phyloP scores from a whole-genome alignment of 2,797 vertebrate species.

The Echiichthys vipera region DNA sequence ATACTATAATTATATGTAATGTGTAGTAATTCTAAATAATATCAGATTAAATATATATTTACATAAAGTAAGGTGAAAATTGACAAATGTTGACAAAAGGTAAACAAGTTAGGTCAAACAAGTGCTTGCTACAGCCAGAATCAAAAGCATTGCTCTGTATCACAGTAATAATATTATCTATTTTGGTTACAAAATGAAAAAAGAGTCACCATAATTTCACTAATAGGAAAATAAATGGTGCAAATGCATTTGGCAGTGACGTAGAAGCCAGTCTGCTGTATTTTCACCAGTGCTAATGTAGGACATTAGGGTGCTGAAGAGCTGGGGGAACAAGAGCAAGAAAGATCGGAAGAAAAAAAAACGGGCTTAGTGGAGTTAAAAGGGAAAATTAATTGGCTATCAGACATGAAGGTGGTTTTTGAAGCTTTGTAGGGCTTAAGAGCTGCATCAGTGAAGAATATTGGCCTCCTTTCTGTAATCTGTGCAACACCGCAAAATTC shows the following conservation, averaged over 20 bases:
- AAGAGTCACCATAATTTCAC: not conserved
- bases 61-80: not conserved
- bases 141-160: conserved; percentile 1
- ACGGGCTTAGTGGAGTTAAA: conserved; percentile 57
- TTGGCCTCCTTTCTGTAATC: conserved; percentile 43
- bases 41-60: not conserved
- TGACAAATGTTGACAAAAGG: not conserved
- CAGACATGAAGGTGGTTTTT: conserved; percentile 51
- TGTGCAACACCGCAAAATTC: conserved; percentile 22
- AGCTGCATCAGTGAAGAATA: conserved; percentile 28
- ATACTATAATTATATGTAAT: not conserved
- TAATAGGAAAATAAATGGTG: conserved; percentile 6
- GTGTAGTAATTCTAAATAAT: not conserved
- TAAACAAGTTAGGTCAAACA: not conserved
- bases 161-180: not conserved
- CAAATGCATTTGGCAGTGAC: conserved; percentile 1
- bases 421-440: conserved; percentile 44
- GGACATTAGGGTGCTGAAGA: conserved; percentile 31
- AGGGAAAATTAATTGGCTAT: conserved; percentile 62
- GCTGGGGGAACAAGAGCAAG: conserved; percentile 36
- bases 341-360: conserved; percentile 25
- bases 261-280: not conserved
- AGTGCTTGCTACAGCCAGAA: not conserved
- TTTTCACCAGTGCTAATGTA: conserved; percentile 26
- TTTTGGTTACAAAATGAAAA: not conserved